Evolutionary conservation across 2,113 vertebrate genomes (phyloP).

Genomic region (Willisornis vidua): DNA sequence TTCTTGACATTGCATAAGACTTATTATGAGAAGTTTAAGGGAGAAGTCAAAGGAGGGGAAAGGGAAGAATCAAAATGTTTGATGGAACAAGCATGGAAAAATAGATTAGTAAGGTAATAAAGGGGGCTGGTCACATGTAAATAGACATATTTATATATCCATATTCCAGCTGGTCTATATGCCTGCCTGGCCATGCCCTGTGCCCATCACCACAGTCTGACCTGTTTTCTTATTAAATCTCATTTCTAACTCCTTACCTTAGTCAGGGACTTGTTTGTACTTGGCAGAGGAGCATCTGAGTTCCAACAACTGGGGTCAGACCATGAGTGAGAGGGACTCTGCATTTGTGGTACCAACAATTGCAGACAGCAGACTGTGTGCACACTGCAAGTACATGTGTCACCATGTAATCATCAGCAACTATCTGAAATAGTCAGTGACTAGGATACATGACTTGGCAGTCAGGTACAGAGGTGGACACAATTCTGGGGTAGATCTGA

Average conservation of each 20-base stretch:
- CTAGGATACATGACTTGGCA: neutral
- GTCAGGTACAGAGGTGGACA: neutral
- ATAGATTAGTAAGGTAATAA: neutral
- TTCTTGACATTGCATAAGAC: neutral
- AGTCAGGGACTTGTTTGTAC: neutral
- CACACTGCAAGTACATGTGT: accelerated
- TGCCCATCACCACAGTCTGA: neutral
- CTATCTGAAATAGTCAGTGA: neutral
- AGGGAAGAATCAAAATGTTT: neutral
- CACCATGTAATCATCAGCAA: neutral
- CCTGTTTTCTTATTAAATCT: neutral
- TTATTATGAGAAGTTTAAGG: neutral
- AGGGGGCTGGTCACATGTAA: neutral
- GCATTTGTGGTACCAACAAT: neutral
- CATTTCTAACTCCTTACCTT: neutral
- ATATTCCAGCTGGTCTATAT: neutral
- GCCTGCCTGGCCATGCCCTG: neutral
- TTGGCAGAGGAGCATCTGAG: neutral
- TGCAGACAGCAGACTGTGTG: neutral
- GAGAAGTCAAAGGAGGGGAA: neutral
- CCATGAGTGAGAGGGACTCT: neutral
- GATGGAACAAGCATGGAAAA: neutral
- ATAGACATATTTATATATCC: neutral
- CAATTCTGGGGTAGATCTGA: neutral
- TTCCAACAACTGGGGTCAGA: neutral